These are phyloP conservation scores for Bathynomus jamesi DNA, from an alignment of 1,140 invertebrate species.

Conservation along the genomic window DNA sequence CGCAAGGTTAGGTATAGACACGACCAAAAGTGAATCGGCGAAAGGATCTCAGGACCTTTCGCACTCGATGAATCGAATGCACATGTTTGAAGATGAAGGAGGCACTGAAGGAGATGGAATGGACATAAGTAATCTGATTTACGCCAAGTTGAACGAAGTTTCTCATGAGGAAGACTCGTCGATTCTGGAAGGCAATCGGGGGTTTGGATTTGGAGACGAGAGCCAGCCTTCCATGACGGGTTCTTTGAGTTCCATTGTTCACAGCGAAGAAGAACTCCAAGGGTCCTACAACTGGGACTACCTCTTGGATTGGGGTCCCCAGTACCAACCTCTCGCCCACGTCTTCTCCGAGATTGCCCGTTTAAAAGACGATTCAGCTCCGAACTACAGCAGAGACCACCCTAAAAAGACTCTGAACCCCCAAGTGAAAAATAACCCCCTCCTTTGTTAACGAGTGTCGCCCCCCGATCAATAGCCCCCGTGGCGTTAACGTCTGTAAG, in stretches of 20 bases:
- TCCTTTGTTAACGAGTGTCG: constrained; percentile 60
- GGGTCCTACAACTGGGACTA: constrained; percentile 99
- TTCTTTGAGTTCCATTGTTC: constrained; percentile 88
- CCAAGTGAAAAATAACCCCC: constrained; percentile 53
- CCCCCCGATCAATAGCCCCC: constrained; percentile 68
- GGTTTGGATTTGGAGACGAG: constrained; percentile 49
- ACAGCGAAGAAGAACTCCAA: constrained; percentile 85
- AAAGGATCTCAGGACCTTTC: constrained; percentile 37
- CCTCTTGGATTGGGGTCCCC: constrained; percentile 91
- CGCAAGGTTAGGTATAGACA: constrained; percentile 78
- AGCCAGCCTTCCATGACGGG: constrained; percentile 82
- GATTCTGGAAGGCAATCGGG: constrained; percentile 49
- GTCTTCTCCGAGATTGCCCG: constrained; percentile 95
- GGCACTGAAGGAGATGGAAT: constrained; percentile 57
- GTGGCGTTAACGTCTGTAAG: constrained; percentile 38
- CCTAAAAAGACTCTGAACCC: constrained; percentile 41
- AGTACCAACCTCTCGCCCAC: constrained; percentile 92
- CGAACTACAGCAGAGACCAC: constrained; percentile 49
- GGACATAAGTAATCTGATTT: constrained; percentile 82
- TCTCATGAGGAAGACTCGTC: constrained; percentile 46
- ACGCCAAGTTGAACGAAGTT: constrained; percentile 76
- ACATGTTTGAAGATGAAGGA: constrained; percentile 81
- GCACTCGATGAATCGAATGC: constrained; percentile 61
- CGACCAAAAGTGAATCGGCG: constrained; percentile 37
- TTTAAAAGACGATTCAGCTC: constrained; percentile 84